Conservation (phyloP, 2,888 invertebrate genomes). For the Ormyrus rosae region DNA sequence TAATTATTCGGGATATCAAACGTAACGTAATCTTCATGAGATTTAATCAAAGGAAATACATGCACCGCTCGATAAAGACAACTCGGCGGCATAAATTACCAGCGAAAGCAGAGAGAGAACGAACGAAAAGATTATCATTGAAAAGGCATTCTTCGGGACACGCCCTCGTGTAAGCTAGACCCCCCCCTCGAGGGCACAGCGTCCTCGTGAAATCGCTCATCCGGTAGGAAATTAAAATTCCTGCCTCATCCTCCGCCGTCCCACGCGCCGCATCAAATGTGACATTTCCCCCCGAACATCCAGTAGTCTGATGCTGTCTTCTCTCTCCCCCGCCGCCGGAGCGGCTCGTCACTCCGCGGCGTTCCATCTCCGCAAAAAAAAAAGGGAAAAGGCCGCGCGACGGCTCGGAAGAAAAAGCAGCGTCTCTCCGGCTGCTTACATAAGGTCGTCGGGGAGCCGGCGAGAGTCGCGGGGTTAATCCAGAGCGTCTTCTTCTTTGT, state of each 20-base stretch:
- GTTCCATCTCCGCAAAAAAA: conserved; percentile 1
- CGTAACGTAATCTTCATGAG: too few species aligned
- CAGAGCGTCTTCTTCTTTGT: conserved; percentile 60
- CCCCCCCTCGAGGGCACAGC: not conserved
- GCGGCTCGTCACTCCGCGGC: not conserved
- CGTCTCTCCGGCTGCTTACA: conserved; percentile 50
- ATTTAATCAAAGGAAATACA: too few species aligned
- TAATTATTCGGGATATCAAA: too few species aligned
- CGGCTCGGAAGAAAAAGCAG: conserved; percentile 22
- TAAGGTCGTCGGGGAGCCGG: conserved; percentile 23
- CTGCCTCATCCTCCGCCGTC: conserved; percentile 33
- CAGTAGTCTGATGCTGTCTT: too few species aligned
- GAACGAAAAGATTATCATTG: conserved; percentile 27
- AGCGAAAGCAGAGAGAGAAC: not conserved
- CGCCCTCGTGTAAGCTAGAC: not conserved
- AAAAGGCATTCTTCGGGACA: conserved; percentile 31
- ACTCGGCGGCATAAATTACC: not conserved
- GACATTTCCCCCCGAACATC: conserved; percentile 37
- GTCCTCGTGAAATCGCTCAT: conserved; percentile 48
- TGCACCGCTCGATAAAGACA: too few species aligned
- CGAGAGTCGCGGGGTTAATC: conserved; percentile 44
- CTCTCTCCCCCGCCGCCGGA: not conserved
- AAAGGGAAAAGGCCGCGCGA: not conserved
- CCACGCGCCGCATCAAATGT: conserved; percentile 42
- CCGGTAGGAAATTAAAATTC: conserved; percentile 54